Percentiles rank a stretch among this genome's conserved stretches.
phyloP scores from a whole-genome alignment of 2,888 invertebrate species.

The Campoplex capitator region DNA sequence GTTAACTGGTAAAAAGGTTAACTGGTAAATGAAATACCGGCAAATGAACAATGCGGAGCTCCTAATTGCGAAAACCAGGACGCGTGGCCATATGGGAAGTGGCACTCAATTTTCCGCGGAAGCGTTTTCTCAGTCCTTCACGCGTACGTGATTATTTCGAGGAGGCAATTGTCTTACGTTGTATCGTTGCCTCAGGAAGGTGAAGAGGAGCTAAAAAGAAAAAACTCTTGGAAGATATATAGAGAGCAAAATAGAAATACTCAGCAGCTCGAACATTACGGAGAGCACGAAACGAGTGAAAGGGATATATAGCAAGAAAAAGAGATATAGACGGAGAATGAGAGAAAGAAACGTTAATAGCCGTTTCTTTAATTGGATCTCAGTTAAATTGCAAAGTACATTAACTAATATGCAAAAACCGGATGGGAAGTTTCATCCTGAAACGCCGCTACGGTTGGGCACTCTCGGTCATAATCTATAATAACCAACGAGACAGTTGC shows the following conservation, averaged over 20 bases:
- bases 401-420: slow-evolving; percentile 71
- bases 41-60: not conserved
- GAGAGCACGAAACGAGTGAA: not conserved
- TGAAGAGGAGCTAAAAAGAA: not conserved
- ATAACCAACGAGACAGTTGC: slow-evolving; percentile 1
- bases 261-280: not conserved
- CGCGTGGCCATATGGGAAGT: slow-evolving; percentile 5
- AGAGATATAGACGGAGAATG: not conserved
- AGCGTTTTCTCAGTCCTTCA: slow-evolving; percentile 3
- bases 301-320: not conserved
- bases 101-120: slow-evolving; percentile 37
- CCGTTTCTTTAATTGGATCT: slow-evolving; percentile 71
- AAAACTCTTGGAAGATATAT: slow-evolving; percentile 16
- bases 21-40: not conserved
- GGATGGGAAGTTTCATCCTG: slow-evolving; percentile 53
- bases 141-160: slow-evolving; percentile 11
- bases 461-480: slow-evolving; percentile 22
- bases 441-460: slow-evolving; percentile 14
- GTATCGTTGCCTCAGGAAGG: not conserved
- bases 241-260: slow-evolving; percentile 22
- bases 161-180: slow-evolving; percentile 1
- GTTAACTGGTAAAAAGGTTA: not conserved
- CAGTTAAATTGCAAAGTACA: slow-evolving; percentile 72
- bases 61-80: not conserved
- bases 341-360: slow-evolving; percentile 55